Base-by-base conservation (phyloP, 2,888 invertebrate genomes). In the Spodoptera picta region DNA sequence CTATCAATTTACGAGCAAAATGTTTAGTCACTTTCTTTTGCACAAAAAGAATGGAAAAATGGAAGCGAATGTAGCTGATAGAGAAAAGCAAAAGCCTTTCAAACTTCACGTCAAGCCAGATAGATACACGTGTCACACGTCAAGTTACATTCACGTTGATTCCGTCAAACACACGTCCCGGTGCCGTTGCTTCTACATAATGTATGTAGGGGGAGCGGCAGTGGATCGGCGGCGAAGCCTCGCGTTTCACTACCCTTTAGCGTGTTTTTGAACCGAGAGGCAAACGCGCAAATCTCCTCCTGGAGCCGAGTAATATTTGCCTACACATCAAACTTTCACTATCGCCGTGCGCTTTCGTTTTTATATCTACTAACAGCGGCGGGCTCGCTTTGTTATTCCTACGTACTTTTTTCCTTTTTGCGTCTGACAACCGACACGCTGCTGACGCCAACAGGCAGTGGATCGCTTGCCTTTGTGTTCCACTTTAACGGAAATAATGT, bases 251-350 rank as follows among this genome's bases (percentile, higher is more conserved):
- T 83, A 86, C 87, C 87, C 84, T 87, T 88, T 90, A 90, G 83
- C 83, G 86, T 90, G 86, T 91, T 91, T 90, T 79, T 88, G 85
- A 89, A 87, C 83, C 80, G 90, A 87, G 90, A 87, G 80, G 82
- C 82, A 83, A 88, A 91, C 91, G 92, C 92, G 92, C 92, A 92
- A 93, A 93, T 92, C 94, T 92, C 92, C 86, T 90, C 88, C 87
- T 91, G 87, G 86, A 87, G 91, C 85, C 92, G 90, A 87, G 91
- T 88, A 90, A 92, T 93, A 94, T 94, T 94, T 94, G 93, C 94
- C 92, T 92, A 93, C 94, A 94, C 93, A 94, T 94, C 92, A 93
- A 94, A 94, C 94, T 94, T 94, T 94, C 94, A 94, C 94, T 94
- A 93, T 93, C 94, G 85, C 80, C 73, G 88, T 87, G 80, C 90